Evolutionary conservation across 2,888 invertebrate genomes (phyloP).

Genomic region (Torymus aiolomorphi): DNA sequence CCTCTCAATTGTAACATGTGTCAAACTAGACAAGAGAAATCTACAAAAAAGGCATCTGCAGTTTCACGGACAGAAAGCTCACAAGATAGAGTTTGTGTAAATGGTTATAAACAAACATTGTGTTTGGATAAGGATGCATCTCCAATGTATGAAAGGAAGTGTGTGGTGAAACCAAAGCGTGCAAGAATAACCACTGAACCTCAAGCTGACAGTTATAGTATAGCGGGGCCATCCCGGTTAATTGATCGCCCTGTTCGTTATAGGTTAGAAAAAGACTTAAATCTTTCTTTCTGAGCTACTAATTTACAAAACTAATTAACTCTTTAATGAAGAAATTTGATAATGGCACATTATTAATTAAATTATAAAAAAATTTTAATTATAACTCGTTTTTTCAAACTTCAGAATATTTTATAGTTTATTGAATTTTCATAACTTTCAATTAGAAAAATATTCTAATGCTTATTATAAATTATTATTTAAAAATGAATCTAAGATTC

Average conservation of each 20-base stretch:
- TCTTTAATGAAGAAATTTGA: too few relatives aligned
- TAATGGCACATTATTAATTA: too few relatives aligned
- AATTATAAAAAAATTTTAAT: too few relatives aligned
- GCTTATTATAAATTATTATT: too few relatives aligned
- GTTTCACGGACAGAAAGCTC: constrained; percentile 38
- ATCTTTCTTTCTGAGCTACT: background rate
- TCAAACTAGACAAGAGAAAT: constrained; percentile 63
- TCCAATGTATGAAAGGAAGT: constrained; percentile 43
- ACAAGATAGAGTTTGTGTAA: constrained; percentile 57
- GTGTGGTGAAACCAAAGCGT: constrained; percentile 47
- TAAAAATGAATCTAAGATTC: too few relatives aligned
- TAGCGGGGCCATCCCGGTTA: constrained; percentile 71
- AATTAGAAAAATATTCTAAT: too few relatives aligned
- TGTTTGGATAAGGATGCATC: constrained; percentile 52
- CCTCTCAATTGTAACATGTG: constrained; percentile 65
- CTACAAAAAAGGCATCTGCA: constrained; percentile 58
- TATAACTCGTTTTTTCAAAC: too few relatives aligned
- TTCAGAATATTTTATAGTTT: too few relatives aligned
- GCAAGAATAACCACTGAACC: constrained; percentile 61
- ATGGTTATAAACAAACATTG: constrained; percentile 61
- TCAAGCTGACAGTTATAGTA: constrained; percentile 63
- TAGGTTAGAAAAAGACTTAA: constrained; percentile 62
- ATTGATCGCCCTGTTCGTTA: constrained; percentile 68
- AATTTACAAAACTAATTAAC: background rate
- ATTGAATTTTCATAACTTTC: too few relatives aligned